Evolutionary conservation across 1,140 invertebrate genomes (phyloP), one percentile per base, ranked within the genome.

Genomic region (Caerostris extrusa): DNA sequence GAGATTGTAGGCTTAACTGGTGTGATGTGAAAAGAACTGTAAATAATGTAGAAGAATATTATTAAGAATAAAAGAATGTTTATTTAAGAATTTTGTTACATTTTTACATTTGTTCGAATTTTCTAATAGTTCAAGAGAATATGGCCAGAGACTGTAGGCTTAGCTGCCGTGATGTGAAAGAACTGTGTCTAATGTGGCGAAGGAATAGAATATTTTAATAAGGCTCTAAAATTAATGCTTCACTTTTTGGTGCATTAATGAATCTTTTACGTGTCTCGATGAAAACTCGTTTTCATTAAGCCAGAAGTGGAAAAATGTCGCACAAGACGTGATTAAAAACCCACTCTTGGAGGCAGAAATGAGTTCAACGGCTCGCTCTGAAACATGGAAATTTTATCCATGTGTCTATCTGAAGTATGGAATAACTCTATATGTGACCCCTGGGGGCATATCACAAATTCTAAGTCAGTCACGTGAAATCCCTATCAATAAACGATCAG

Each of bases 401-500:
- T 17, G 19, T 83, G n/a, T n/a, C 82, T 58, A 83, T 83, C 82
- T 83, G 57, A 83, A 83, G 14, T 83, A 17, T 53, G 55, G 55
- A 83, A 34, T 83, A 83, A 57, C 53, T 83, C 56, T 34, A 50
- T 77, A 77, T 77, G 71, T 77, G 82, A 57, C 56, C 82, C 55
- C 82, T 19, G 61, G 56, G 82, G 82, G 55, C 12, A 83, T 17
- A 83, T 83, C 82, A 83, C 56, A 56, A 55, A 82, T 82, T 82
- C 77, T 12, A 56, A 83, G 55, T 58, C 34, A 17, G 82, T 83
- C 82, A 83, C 82, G 82, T 83, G 82, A 83, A 83, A 83, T 83
- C 56, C 82, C 82, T 83, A 83, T 83, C 82, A 83, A 83, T 83
- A 83, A 83, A 83, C 82, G 55, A 83, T 83, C 82, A 83, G 56